Conservation (phyloP, 2,113 vertebrate species). For the Saguinus imperator region DNA sequence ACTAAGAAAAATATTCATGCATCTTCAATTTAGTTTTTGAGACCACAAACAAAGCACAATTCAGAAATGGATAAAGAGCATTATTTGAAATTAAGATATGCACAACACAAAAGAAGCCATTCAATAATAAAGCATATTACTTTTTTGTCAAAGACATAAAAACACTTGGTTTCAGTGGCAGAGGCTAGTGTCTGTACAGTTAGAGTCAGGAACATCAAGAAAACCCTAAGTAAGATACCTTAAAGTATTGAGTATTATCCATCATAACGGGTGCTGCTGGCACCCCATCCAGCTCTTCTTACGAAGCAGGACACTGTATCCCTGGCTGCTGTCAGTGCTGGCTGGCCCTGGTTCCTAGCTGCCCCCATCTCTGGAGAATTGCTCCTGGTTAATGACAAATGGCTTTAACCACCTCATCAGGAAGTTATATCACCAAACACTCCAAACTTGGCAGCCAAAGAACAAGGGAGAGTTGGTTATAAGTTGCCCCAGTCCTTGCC, state of each 20-base stretch:
- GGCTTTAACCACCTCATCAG: too few relatives aligned
- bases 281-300: fast-evolving
- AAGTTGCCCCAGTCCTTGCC: background rate
- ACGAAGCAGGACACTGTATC: fast-evolving
- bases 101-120: background rate
- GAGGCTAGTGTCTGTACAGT: background rate
- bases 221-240: background rate
- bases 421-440: fast-evolving
- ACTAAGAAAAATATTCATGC: background rate
- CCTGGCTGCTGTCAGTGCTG: background rate
- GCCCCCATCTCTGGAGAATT: background rate
- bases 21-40: background rate
- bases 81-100: background rate
- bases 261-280: fast-evolving
- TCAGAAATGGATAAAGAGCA: background rate
- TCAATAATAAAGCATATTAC: background rate
- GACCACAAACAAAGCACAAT: background rate
- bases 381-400: background rate
- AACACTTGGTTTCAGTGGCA: background rate
- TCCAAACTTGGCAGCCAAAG: fast-evolving
- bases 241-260: background rate
- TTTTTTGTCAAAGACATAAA: background rate
- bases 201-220: background rate
- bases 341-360: background rate
- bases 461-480: too few relatives aligned